Conservation (phyloP, 2,888 invertebrate species). For the Archips crataeganus region DNA sequence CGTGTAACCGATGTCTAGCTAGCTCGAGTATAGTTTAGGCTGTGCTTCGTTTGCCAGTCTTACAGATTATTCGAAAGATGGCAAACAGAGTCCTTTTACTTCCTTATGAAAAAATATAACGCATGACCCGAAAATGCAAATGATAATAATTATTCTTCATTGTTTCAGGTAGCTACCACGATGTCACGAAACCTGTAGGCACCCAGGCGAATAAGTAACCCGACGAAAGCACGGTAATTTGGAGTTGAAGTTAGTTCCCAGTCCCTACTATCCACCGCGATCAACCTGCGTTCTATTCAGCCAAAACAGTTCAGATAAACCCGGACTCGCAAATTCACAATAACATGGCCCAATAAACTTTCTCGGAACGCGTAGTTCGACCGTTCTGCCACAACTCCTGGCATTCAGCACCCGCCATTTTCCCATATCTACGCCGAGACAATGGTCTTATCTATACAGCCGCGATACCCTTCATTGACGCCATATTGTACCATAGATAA, state of each 20-base stretch:
- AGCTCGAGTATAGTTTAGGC: too few species aligned
- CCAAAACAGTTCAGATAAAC: conserved; percentile 25
- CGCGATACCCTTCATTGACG: conserved; percentile 41
- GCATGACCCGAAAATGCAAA: background rate
- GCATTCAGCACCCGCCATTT: conserved; percentile 38
- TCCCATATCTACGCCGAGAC: conserved; percentile 40
- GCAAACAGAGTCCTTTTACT: too few species aligned
- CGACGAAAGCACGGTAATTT: background rate
- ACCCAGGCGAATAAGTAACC: background rate
- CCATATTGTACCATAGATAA: conserved; percentile 38
- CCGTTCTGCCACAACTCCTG: conserved; percentile 26
- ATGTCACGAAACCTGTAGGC: background rate
- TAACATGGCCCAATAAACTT: conserved; percentile 38
- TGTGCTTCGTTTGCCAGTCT: too few species aligned
- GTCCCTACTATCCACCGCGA: background rate
- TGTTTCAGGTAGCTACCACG: conserved; percentile 33
- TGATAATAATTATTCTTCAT: background rate
- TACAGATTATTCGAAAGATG: too few species aligned
- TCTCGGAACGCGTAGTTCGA: conserved; percentile 26
- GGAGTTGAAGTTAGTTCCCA: conserved; percentile 1
- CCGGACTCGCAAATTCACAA: conserved; percentile 20
- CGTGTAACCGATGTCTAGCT: too few species aligned
- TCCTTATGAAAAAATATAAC: background rate
- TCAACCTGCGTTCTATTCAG: conserved; percentile 26
- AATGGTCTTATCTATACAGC: conserved; percentile 41